Evolutionary conservation across 2,888 invertebrate genomes (phyloP).

Genomic region (Drosophila bunnanda): DNA sequence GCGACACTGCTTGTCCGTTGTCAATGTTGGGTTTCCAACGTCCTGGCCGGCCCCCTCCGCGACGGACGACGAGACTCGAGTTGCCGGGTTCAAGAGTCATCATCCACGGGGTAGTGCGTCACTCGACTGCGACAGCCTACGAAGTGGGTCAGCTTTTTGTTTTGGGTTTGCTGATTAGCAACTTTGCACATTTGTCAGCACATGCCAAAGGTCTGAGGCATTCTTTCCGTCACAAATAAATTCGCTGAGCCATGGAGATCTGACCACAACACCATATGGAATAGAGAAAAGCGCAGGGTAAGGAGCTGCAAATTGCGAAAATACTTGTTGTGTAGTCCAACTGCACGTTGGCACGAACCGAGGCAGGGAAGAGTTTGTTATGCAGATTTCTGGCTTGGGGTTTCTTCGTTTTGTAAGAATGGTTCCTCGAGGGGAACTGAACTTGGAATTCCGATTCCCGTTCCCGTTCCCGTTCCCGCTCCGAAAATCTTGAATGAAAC

Average conservation of each 20-base stretch:
- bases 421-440: constrained; percentile 5
- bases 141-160: constrained; percentile 67
- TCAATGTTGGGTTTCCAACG: constrained; percentile 50
- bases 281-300: constrained; percentile 29
- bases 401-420: constrained; percentile 28
- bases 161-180: constrained; percentile 39
- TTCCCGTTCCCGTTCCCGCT: background rate
- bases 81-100: constrained; percentile 43
- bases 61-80: background rate
- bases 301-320: constrained; percentile 28
- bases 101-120: constrained; percentile 62
- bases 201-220: constrained; percentile 68
- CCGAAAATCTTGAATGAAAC: constrained; percentile 42
- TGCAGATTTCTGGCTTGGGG: constrained; percentile 39
- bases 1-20: constrained; percentile 51
- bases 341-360: constrained; percentile 29
- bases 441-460: constrained; percentile 5
- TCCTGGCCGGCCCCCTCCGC: constrained; percentile 9
- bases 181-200: constrained; percentile 59
- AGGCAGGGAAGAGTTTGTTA: constrained; percentile 8
- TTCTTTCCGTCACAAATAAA: constrained; percentile 31
- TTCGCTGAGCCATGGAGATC: constrained; percentile 61
- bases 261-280: constrained; percentile 37
- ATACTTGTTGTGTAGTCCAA: constrained; percentile 4
- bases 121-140: constrained; percentile 38